Evolutionary conservation across 1,140 invertebrate genomes (phyloP), one percentile per base, ranked within the genome.

Genomic region (Drosophila watanabei): DNA sequence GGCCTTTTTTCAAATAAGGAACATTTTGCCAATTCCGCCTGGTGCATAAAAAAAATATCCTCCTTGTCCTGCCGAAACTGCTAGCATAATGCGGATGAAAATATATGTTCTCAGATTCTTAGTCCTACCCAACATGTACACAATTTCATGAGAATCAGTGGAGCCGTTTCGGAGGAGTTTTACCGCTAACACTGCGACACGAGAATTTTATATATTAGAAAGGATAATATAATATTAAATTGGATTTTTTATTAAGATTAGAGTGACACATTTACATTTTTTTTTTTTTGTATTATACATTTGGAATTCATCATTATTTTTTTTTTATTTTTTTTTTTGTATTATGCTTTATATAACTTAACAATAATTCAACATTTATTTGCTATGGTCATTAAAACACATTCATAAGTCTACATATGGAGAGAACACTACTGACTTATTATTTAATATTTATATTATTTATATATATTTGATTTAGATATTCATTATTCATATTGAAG

Each of bases 351-450:
- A 52, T 37, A 56, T 56, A 33, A 30, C 61, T 61, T 69, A 66
- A 69, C 62, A 69, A 68, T 49, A 68, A 30, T 66, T 68, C 66
- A 69, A 69, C 63, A 69, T 39, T 39, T 51, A 37, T 33, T 69
- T 37, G 48, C 49, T 49, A 51, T 39, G 30, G 11, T 43, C 14
- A n/a, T 24, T 43, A 32, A 65, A 60, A 49, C n/a, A 32, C 39
- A 69, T 51, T 24, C 28, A 69, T 39, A 24, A 37, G 48, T 18
- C 39, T 65, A 37, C 18, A 48, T 24, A 35, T 37, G 35, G 32
- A 68, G 35, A 24, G 58, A 45, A 62, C 41, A 16, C 57, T 62
- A 61, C 43, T 35, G 51, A 54, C 32, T 35, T 35, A 20, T 52
- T 18, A 8, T 13, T 52, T 33, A 33, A 20, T 24, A 24, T 7